Evolutionary conservation across 2,797 vertebrate genomes (phyloP).

Genomic region (Liparis tanakae): DNA sequence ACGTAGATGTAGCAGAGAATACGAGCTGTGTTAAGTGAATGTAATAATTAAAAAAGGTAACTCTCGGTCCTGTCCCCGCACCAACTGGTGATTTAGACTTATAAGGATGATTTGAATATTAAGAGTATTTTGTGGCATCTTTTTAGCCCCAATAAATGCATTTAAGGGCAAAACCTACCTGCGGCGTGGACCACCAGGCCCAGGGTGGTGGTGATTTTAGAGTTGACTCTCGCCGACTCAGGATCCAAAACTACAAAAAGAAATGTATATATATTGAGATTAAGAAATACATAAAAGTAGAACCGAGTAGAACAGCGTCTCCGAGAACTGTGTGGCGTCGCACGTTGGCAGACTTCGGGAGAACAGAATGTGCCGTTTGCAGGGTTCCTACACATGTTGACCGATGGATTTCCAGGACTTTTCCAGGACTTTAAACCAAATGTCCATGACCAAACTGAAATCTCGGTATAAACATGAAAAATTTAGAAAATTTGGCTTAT

Average conservation of each 20-base stretch:
- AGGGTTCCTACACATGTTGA: too few relatives aligned
- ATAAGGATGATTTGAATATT: neutral
- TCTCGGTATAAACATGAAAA: too few relatives aligned
- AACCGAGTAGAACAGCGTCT: neutral
- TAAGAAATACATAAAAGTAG: neutral
- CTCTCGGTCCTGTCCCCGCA: neutral
- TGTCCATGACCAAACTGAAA: too few relatives aligned
- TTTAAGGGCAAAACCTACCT: constrained; percentile 76
- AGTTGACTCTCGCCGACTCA: constrained; percentile 88
- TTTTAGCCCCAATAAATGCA: neutral
- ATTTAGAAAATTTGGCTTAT: too few relatives aligned
- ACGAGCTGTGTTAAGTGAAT: neutral
- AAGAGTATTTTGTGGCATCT: neutral
- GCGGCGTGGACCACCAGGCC: constrained; percentile 98
- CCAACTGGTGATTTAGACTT: neutral
- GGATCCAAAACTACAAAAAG: constrained; percentile 84
- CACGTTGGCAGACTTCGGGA: neutral
- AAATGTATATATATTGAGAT: neutral
- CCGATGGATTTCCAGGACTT: too few relatives aligned
- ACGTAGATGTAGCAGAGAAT: neutral
- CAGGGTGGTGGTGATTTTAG: constrained; percentile 97
- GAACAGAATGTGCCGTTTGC: neutral
- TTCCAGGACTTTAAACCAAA: too few relatives aligned
- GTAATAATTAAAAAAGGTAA: too few relatives aligned
- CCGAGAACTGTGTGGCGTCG: neutral